phyloP scores from a whole-genome alignment of 2,797 vertebrate species.

The Iguana delicatissima region DNA sequence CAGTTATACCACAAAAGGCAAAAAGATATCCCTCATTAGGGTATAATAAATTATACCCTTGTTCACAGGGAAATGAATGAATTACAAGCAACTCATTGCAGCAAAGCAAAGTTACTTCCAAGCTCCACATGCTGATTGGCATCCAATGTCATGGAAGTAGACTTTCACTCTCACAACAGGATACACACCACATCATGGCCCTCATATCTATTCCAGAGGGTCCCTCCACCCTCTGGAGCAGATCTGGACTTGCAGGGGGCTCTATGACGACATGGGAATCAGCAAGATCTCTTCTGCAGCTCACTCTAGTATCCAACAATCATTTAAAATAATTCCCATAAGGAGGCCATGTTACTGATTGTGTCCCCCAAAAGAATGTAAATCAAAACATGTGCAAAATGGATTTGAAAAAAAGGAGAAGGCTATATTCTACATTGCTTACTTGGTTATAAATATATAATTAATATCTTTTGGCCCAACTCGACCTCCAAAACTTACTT shows the following conservation, averaged over 20 bases:
- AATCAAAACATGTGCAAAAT: background rate
- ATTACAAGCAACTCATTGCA: background rate
- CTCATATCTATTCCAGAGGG: too few relatives aligned
- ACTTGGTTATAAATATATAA: too few relatives aligned
- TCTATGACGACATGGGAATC: background rate
- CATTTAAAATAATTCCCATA: background rate
- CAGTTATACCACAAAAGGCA: too few relatives aligned
- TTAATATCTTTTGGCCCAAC: too few relatives aligned
- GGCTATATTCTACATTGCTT: too few relatives aligned
- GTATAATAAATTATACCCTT: background rate
- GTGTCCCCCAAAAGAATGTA: background rate
- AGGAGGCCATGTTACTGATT: background rate
- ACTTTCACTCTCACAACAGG: background rate
- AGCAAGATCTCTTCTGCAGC: background rate
- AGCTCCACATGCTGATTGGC: background rate
- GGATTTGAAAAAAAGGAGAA: background rate
- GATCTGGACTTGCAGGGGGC: too few relatives aligned
- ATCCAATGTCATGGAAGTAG: background rate
- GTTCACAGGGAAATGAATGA: background rate
- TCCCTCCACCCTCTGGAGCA: background rate
- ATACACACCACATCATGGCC: background rate
- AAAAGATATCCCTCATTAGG: too few relatives aligned
- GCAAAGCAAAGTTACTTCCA: background rate
- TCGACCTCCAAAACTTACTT: too few relatives aligned
- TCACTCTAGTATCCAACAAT: too few relatives aligned